Conservation (phyloP, 2,113 vertebrate species). For the Formicarius rufipectus region DNA sequence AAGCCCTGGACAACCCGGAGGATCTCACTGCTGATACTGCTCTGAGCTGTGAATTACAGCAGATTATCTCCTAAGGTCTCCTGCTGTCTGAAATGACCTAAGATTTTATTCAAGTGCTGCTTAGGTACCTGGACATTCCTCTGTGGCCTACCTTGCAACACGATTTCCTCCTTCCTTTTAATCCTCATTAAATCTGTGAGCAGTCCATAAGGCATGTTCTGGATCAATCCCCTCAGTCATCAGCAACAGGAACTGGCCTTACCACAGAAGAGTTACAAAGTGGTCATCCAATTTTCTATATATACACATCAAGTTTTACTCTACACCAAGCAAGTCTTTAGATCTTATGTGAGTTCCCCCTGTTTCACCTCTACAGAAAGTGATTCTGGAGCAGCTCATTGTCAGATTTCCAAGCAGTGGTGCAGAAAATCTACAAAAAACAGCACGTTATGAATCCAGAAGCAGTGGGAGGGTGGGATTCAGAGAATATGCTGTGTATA, state of each 20-base stretch:
- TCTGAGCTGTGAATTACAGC: not conserved
- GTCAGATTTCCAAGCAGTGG: not conserved
- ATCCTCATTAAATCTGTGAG: not conserved
- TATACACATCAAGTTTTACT: not conserved
- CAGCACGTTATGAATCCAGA: not conserved
- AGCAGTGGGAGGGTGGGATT: not conserved
- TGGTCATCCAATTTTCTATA: not conserved
- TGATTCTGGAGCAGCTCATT: not conserved
- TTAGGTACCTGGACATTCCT: not conserved
- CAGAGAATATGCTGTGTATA: not conserved
- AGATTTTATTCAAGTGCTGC: not conserved
- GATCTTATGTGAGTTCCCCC: not conserved
- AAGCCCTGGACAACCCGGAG: not conserved
- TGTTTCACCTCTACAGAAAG: too few relatives aligned
- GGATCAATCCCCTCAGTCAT: not conserved
- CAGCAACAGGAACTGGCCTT: not conserved
- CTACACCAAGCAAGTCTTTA: not conserved
- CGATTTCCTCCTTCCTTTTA: not conserved
- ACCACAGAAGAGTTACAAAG: not conserved
- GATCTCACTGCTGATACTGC: not conserved
- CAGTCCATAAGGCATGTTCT: not conserved
- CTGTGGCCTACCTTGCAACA: not conserved
- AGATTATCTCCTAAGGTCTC: not conserved
- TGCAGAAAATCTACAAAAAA: not conserved
- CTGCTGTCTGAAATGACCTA: not conserved